phyloP scores from a whole-genome alignment of 2,888 invertebrate genomes.

The Ischnura elegans region DNA sequence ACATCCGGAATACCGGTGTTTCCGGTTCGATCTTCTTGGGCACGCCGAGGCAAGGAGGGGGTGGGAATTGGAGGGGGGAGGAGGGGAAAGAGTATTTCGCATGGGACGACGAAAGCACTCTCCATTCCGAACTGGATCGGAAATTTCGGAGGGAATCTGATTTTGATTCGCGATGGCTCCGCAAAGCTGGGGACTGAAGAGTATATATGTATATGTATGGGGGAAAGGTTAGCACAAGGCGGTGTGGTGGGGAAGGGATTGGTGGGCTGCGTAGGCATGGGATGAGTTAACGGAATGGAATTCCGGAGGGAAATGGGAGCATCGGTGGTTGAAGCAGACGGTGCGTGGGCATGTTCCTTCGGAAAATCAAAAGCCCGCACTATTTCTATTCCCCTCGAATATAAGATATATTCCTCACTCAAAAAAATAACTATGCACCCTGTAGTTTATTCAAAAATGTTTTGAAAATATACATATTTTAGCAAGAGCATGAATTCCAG shows the following conservation, averaged over 20 bases:
- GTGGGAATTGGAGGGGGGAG: not conserved
- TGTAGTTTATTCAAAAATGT: no score
- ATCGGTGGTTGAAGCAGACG: no score
- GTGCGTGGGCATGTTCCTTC: no score
- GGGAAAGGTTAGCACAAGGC: not conserved
- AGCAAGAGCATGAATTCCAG: no score
- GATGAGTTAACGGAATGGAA: not conserved
- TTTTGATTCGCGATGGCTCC: slow-evolving; percentile 33
- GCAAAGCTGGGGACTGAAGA: not conserved
- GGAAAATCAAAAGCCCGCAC: no score
- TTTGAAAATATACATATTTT: no score
- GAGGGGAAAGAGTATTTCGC: not conserved
- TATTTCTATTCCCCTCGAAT: no score
- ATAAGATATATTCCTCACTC: no score
- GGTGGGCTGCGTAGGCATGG: not conserved
- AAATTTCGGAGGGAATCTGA: slow-evolving; percentile 21
- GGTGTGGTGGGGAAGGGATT: not conserved
- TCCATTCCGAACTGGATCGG: slow-evolving; percentile 8
- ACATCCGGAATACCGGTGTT: slow-evolving; percentile 35
- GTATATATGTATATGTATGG: no score
- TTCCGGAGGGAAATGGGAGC: no score
- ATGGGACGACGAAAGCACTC: slow-evolving; percentile 5
- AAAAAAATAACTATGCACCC: no score
- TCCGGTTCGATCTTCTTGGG: slow-evolving; percentile 38
- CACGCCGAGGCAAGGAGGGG: not conserved